Evolutionary conservation across 2,888 invertebrate genomes (phyloP).

Genomic region (Embidobia sp.): DNA sequence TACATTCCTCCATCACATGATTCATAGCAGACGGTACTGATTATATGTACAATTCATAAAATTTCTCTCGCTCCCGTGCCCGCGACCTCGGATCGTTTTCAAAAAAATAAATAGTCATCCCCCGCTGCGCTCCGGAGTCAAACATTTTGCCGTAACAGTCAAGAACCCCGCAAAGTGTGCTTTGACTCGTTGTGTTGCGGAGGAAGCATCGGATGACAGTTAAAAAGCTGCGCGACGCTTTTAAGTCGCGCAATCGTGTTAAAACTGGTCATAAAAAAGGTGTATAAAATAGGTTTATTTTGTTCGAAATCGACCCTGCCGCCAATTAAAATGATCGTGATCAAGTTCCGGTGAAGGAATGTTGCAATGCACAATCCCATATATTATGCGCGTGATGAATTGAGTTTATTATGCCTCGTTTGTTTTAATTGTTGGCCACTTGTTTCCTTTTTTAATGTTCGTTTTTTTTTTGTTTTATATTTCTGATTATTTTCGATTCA

Average conservation of each 20-base stretch:
- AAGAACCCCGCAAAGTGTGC: not conserved
- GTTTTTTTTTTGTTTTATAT: not conserved
- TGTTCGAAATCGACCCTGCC: conserved; percentile 38
- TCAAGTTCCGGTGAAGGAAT: conserved; percentile 52
- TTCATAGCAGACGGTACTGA: conserved; percentile 44
- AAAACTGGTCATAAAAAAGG: conserved; percentile 27
- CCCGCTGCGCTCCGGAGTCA: not conserved
- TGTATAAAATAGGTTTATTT: conserved; percentile 39
- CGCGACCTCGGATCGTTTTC: conserved; percentile 30
- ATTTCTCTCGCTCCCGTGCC: conserved; percentile 34
- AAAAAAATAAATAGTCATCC: conserved; percentile 24
- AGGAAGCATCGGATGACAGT: not conserved
- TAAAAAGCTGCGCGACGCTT: not conserved
- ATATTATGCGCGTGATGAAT: conserved; percentile 27
- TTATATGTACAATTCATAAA: conserved; percentile 58
- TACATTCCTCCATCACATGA: conserved; percentile 49
- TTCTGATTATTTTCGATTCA: no score
- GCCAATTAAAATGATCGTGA: conserved; percentile 13
- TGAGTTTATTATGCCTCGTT: conserved; percentile 54
- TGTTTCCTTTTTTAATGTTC: not conserved
- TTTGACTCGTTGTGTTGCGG: no score
- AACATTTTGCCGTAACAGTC: not conserved
- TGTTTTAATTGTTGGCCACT: not conserved
- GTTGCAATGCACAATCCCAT: conserved; percentile 54
- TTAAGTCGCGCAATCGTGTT: not conserved